Evolutionary conservation across 2,113 vertebrate genomes (phyloP), one percentile per base, ranked within the genome.

Genomic region (Hippolais icterina): DNA sequence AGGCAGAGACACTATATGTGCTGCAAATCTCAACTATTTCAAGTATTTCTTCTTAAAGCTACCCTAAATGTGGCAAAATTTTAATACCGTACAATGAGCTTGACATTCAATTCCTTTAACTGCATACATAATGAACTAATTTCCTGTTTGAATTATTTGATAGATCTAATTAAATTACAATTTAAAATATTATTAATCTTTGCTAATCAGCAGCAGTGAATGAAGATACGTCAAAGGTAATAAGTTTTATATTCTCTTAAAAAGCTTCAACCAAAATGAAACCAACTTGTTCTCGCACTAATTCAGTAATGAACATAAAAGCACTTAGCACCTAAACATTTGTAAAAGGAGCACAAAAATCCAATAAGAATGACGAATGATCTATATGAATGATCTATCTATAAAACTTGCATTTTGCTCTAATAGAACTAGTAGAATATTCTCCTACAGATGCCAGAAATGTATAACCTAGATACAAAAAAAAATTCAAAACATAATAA

Each of bases 21-120:
- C 79, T 92, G n/a, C 76, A 93, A 96, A 96, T 96, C 86, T 60
- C 35, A 95, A 91, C 59, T 92, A 93, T 87, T 91, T 94, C 60
- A 95, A 96, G 74, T 68, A 83, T 68, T 92, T 71, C 74, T 88
- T 86, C 93, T 91, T 80, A 88, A 89, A 93, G 42, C 56, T 97
- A 68, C 27, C 52, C 60, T 85, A 84, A 87, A 94, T 69, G 37
- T 65, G 63, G 71, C 65, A 94, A 94, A 93, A 90, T 86, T 94
- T 56, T 91, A 90, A 81, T 61, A 74, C 41, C 44, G 44, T 66
- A 68, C 79, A 95, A 96, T 90, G 72, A 97, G 63, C 56, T 66
- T 96, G 84, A 83, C 89, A 92, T 95, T 94, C 53, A 87, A 74
- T 91, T 93, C 82, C 60, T 81, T 87, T 83, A 90, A 90, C 44